Conservation (phyloP, 2,113 vertebrate genomes). For the Mesembrinibis cayennensis region DNA sequence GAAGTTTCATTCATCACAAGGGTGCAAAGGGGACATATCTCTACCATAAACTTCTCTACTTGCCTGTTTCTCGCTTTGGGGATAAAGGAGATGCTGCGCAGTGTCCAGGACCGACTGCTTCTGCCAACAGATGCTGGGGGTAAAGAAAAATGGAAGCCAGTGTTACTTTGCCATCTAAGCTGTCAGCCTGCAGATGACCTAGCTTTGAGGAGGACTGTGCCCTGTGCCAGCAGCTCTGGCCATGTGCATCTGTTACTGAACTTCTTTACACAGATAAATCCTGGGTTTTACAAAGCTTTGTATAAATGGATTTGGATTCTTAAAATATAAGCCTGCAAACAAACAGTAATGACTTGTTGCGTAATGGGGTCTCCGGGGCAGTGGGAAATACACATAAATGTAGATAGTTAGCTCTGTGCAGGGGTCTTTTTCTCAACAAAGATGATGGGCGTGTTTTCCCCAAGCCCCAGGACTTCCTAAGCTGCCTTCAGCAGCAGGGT, state of each 20-base stretch:
- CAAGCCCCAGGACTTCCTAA: background rate
- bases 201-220: background rate
- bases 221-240: conserved; percentile 5
- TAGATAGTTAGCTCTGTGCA: background rate
- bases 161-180: background rate
- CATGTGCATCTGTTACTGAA: conserved; percentile 21
- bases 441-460: background rate
- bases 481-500: background rate
- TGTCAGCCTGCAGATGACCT: background rate
- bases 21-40: background rate
- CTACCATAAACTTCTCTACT: background rate
- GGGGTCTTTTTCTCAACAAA: background rate
- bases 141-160: background rate
- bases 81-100: conserved; percentile 54
- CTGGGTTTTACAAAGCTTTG: conserved; percentile 36
- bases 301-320: conserved; percentile 50
- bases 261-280: conserved; percentile 24
- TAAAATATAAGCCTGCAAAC: conserved; percentile 45
- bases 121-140: conserved; percentile 48
- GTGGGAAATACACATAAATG: background rate
- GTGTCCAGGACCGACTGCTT: conserved; percentile 30
- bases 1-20: background rate
- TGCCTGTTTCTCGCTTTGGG: conserved; percentile 69
- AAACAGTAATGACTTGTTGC: background rate
- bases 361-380: background rate